Base-by-base conservation (phyloP, 2,888 invertebrate genomes). In the Drosophila parthenogenetica region DNA sequence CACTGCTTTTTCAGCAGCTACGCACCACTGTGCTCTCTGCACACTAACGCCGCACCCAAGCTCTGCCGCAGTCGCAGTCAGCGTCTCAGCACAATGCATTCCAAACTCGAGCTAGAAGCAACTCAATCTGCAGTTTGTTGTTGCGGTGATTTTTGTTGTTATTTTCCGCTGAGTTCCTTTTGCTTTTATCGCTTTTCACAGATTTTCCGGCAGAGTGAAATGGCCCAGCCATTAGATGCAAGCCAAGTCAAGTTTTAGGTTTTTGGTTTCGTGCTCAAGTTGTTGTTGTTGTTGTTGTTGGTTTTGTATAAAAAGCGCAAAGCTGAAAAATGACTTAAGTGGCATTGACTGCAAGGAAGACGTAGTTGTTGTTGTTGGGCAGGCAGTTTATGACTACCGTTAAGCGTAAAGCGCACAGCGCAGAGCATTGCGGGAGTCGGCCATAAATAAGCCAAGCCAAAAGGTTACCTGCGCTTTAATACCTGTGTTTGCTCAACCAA, bases 111-210 rank as follows among this genome's bases (percentile, higher is more conserved):
- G 61, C 81, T 66, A 63, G 73, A 78, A 81, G 48, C 85, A 67
- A 81, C 81, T 80, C 67, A 66, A 74, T 60, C 68, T 63, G 58
- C 54, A 46, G 53, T 29, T 29, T 8, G 29, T 37, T 54, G 58
- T 40, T 35, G 25, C 19, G 2, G 19, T 19, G 19, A 19, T 29
- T 29, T 5, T 29, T 29, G 49, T 39, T 39, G 53, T 16, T 40
- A 25, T 42, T 42, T 37, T 58, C 46, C 48, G n/a, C 16, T n/a
- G 59, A 66, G 57, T 75, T 76, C 53, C 72, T 78, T 81, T 75
- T 70, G 75, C 71, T 78, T 86, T 88, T 81, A 88, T 88, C 87
- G 83, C 81, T 83, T 88, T 88, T 88, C 83, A 81, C 69, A 88
- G 83, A 88, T 83, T 83, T 83, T 87, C 89, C 81, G 81, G 70